These are phyloP conservation scores for Bibio marci DNA, from an alignment of 2,888 invertebrate species.

Conservation along the genomic window DNA sequence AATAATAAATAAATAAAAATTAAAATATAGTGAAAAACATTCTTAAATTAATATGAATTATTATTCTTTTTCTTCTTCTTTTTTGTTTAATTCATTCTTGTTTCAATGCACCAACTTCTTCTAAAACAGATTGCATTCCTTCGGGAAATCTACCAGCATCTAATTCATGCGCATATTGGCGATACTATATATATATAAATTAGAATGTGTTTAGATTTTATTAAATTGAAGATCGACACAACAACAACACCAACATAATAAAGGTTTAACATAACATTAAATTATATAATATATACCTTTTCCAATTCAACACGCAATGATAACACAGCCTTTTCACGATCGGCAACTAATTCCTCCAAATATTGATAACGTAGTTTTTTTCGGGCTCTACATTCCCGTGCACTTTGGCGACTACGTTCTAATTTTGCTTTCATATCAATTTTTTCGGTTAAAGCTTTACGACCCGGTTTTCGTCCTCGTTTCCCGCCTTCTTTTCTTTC, in stretches of 20 bases:
- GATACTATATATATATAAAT: conserved; percentile 47
- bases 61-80: too few species aligned
- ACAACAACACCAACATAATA: conserved; percentile 1
- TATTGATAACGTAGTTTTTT: conserved; percentile 96
- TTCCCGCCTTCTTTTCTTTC: conserved; percentile 65
- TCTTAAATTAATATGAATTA: too few species aligned
- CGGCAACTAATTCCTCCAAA: conserved; percentile 83
- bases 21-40: too few species aligned
- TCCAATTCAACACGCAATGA: conserved; percentile 78
- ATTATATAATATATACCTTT: too few species aligned
- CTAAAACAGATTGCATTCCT: conserved; percentile 55
- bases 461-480: conserved; percentile 75
- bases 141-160: conserved; percentile 69
- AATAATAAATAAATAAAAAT: too few species aligned
- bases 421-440: conserved; percentile 89
- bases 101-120: conserved; percentile 55
- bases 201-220: conserved; percentile 1
- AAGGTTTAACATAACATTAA: too few species aligned
- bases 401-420: conserved; percentile 94
- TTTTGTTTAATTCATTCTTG: conserved; percentile 43
- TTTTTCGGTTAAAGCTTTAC: conserved; percentile 70
- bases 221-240: background rate
- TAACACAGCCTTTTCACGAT: conserved; percentile 82
- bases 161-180: conserved; percentile 61
- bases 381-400: conserved; percentile 89